Base-by-base conservation (phyloP, 2,797 vertebrate genomes). In the Phoxinus dragarum region DNA sequence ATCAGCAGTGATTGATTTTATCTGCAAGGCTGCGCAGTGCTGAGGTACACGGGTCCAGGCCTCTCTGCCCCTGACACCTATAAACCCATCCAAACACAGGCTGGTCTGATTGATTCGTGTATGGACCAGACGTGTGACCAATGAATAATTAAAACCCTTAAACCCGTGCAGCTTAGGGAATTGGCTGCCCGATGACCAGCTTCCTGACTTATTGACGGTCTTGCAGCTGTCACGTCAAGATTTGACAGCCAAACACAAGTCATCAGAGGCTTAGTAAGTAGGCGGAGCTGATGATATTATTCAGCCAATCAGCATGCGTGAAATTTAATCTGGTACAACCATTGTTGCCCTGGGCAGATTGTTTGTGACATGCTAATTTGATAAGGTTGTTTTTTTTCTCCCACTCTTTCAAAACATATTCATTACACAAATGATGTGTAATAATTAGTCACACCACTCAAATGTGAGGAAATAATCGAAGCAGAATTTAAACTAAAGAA, bases 1-100 rank as follows among this genome's bases (percentile, higher is more conserved):
- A 86, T 88, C 82, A 81, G 67, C 64, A 77, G 56, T 84, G 88
- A 89, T 89, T 85, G 85, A 87, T 87, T 81, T 84, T 81, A 87
- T 84, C 82, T 81, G 76, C 81, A 71, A 75, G n/a, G 36, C 66
- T 66, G 75, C 1, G 27, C 83, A 80, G 68, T 68, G 84, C 84
- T 72, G 84, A 68, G 64, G 82, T 75, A 27, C 82, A 78, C 12
- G 38, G 79, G 85, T 80, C 82, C 78, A 54, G 84, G 71, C 85
- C 77, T 82, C 82, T 79, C 72, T 84, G 82, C 73, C 82, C 82
- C 81, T 73, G 44, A 84, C 82, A 76, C 83, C 86, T 72, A 85
- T 82, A 88, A 86, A 85, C 82, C 71, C 82, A 81, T 84, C 87
- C 54, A 71, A 77, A 85, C 79, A 74, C 49, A 71, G 83, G 44